phyloP scores from a whole-genome alignment of 1,140 invertebrate genomes.

The Cotesia chilonis region DNA sequence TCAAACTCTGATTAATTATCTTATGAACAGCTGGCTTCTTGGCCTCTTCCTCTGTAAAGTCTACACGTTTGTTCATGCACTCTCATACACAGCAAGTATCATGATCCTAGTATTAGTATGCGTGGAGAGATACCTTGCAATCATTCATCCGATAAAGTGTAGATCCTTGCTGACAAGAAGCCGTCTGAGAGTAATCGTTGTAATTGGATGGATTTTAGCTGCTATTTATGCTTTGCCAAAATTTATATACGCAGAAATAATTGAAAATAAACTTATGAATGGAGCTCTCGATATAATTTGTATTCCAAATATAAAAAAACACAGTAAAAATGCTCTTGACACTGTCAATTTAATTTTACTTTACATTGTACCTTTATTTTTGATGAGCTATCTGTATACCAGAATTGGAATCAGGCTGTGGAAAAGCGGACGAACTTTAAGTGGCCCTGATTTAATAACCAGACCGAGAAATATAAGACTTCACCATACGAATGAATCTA shows the following conservation, averaged over 20 bases:
- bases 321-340: constrained; percentile 79
- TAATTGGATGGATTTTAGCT: constrained; percentile 79
- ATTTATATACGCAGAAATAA: constrained; percentile 77
- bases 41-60: constrained; percentile 84
- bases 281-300: constrained; percentile 77
- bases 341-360: constrained; percentile 79
- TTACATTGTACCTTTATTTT: constrained; percentile 76
- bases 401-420: constrained; percentile 78
- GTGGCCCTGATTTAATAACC: constrained; percentile 43
- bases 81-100: constrained; percentile 84
- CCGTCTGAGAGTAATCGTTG: constrained; percentile 75
- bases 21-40: constrained; percentile 80
- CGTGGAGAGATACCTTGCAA: constrained; percentile 83
- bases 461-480: constrained; percentile 45
- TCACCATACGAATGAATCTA: constrained; percentile 70
- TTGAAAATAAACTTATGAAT: constrained; percentile 69
- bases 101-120: constrained; percentile 84
- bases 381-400: constrained; percentile 76
- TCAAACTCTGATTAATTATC: constrained; percentile 81
- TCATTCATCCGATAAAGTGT: constrained; percentile 82
- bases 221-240: constrained; percentile 80
- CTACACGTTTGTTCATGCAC: constrained; percentile 82
- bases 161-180: constrained; percentile 78
- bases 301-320: constrained; percentile 75
- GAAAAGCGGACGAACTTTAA: constrained; percentile 64